Evolutionary conservation across 2,888 invertebrate genomes (phyloP).

Genomic region (Nephrotoma appendiculata): DNA sequence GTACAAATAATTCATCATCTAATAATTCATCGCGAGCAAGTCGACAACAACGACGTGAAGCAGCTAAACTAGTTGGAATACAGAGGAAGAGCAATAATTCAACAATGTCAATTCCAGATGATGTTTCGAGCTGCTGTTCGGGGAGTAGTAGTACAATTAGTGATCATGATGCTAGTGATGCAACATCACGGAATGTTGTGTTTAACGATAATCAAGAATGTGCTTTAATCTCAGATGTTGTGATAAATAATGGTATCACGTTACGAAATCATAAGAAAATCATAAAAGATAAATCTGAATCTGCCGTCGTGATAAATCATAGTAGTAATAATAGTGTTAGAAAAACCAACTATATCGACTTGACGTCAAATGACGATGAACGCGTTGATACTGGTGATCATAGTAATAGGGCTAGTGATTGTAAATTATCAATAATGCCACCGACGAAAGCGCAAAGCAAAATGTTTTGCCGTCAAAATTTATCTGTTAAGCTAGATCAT

Average conservation of each 20-base stretch:
- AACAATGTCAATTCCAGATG: conserved; percentile 20
- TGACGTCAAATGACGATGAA: neutral
- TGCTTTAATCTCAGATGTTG: conserved; percentile 13
- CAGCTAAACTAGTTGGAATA: conserved; percentile 22
- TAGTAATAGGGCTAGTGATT: neutral
- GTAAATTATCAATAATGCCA: neutral
- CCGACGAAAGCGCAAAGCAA: neutral
- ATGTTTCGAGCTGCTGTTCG: conserved; percentile 28
- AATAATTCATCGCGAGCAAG: conserved; percentile 25
- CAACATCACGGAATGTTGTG: conserved; percentile 28
- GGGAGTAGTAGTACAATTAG: conserved; percentile 31
- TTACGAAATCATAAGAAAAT: conserved; percentile 3
- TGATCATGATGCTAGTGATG: conserved; percentile 32
- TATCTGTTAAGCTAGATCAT: conserved; percentile 10
- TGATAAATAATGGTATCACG: conserved; percentile 5
- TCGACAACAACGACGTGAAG: conserved; percentile 29
- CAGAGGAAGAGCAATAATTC: conserved; percentile 19
- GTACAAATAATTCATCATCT: conserved; percentile 18
- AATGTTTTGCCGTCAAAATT: conserved; percentile 10
- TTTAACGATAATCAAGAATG: conserved; percentile 33
- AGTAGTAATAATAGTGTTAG: neutral
- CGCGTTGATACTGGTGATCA: neutral
- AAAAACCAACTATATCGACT: neutral
- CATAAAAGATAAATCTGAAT: neutral
- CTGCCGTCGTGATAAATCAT: neutral